Evolutionary conservation across 2,888 invertebrate genomes (phyloP).

Genomic region (Strigamia maritima): DNA sequence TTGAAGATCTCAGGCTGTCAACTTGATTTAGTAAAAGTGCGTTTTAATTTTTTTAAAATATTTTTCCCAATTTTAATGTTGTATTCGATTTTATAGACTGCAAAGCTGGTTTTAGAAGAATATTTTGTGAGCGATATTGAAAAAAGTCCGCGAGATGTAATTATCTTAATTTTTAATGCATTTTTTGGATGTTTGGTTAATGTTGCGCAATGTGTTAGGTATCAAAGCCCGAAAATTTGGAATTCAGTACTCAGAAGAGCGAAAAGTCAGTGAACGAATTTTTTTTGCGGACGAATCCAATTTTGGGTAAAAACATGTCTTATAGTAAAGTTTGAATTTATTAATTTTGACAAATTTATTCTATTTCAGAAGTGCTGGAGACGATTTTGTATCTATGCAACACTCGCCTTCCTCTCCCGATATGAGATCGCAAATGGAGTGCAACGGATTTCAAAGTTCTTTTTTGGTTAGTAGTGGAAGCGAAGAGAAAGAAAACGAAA

Average conservation of each 20-base stretch:
- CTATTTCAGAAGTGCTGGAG: neutral
- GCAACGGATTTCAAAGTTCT: conserved; percentile 8
- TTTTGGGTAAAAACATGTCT: neutral
- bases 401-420: conserved; percentile 10
- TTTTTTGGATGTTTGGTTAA: neutral
- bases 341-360: no score
- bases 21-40: conserved; percentile 79
- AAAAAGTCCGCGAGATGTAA: neutral
- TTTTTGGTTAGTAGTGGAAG: conserved; percentile 29
- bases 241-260: neutral
- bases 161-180: neutral
- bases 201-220: neutral
- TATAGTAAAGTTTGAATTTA: no score
- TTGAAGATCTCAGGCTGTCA: conserved; percentile 82
- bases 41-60: conserved; percentile 52
- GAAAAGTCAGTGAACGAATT: neutral
- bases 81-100: conserved; percentile 62
- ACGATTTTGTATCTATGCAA: conserved; percentile 16
- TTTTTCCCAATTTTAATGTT: neutral
- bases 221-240: neutral
- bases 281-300: neutral
- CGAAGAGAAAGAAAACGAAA: conserved; percentile 7
- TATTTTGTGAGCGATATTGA: conserved; percentile 60
- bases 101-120: conserved; percentile 82
- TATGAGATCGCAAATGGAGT: conserved; percentile 12